A percentile compares a stretch with the other conserved stretches of the same genome.
phyloP scores from a whole-genome alignment of 2,888 invertebrate genomes.

The Glomeris marginata region DNA sequence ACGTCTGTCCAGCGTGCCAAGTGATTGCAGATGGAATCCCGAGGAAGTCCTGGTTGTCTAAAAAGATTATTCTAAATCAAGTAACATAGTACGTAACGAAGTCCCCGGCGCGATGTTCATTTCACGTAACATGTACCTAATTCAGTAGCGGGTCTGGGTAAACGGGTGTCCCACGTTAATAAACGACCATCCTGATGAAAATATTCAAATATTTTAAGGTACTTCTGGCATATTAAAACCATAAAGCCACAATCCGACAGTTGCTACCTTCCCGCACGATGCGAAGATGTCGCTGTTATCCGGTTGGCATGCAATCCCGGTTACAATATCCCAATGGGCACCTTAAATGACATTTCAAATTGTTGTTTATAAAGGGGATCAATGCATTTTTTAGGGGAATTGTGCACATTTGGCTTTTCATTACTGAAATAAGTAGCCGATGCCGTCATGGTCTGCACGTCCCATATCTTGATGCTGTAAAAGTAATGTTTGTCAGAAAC shows the following conservation, averaged over 20 bases:
- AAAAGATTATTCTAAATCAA: slow-evolving; percentile 7
- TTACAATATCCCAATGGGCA: slow-evolving; percentile 6
- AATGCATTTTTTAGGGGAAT: not conserved
- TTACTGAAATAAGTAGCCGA: slow-evolving; percentile 30
- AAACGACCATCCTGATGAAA: slow-evolving; percentile 36
- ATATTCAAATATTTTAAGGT: not conserved
- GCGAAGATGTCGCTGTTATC: slow-evolving; percentile 33
- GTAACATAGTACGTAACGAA: not conserved
- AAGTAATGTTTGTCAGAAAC: slow-evolving; percentile 15
- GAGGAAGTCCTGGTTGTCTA: slow-evolving; percentile 32
- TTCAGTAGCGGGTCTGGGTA: slow-evolving; percentile 28
- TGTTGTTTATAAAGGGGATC: too few relatives aligned
- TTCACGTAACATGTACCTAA: slow-evolving; percentile 20
- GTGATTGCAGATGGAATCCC: slow-evolving; percentile 24
- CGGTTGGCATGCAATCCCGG: slow-evolving; percentile 20
- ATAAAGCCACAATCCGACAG: too few relatives aligned
- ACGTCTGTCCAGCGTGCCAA: slow-evolving; percentile 24
- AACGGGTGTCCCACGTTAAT: slow-evolving; percentile 41
- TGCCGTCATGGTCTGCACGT: slow-evolving; percentile 35
- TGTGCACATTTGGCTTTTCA: not conserved
- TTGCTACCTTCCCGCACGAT: slow-evolving; percentile 32
- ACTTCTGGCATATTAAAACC: too few relatives aligned
- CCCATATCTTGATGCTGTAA: slow-evolving; percentile 39
- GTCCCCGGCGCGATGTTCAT: not conserved
- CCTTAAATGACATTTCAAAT: slow-evolving; percentile 3